These are phyloP conservation scores for Barnardius zonarius DNA, from an alignment of 2,113 vertebrate species.

Conservation along the genomic window DNA sequence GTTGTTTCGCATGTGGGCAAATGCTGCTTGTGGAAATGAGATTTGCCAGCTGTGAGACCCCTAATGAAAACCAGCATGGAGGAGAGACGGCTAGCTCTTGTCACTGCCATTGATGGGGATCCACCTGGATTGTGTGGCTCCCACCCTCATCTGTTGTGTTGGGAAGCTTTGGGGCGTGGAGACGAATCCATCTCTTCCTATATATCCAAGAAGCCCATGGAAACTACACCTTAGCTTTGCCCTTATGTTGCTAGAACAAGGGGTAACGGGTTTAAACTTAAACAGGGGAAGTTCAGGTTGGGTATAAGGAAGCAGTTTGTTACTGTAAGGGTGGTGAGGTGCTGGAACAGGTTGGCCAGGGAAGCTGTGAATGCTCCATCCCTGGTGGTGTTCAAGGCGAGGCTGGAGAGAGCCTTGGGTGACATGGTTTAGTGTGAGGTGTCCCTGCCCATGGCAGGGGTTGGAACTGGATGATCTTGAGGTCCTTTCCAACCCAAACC, in stretches of 20 bases:
- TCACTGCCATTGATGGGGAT: no score
- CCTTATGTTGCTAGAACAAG: background rate
- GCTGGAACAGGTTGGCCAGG: background rate
- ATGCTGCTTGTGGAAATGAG: background rate
- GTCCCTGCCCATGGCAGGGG: background rate
- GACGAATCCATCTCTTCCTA: background rate
- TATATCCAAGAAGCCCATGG: no score
- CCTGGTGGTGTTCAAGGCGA: no score
- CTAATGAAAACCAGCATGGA: background rate
- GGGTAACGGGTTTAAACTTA: background rate
- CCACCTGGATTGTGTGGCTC: accelerated
- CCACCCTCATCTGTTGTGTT: background rate
- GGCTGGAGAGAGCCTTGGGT: background rate
- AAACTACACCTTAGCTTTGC: no score
- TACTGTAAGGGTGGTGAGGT: background rate
- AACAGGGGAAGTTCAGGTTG: background rate
- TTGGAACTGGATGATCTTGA: no score
- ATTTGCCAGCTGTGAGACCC: background rate
- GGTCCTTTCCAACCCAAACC: background rate
- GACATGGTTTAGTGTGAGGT: background rate
- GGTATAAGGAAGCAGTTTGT: background rate
- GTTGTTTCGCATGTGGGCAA: background rate
- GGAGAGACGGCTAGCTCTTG: background rate
- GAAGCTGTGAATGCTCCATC: background rate
- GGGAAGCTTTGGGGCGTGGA: accelerated